Conservation (phyloP, 2,888 invertebrate species). For the Caenorhabditis wallacei region DNA sequence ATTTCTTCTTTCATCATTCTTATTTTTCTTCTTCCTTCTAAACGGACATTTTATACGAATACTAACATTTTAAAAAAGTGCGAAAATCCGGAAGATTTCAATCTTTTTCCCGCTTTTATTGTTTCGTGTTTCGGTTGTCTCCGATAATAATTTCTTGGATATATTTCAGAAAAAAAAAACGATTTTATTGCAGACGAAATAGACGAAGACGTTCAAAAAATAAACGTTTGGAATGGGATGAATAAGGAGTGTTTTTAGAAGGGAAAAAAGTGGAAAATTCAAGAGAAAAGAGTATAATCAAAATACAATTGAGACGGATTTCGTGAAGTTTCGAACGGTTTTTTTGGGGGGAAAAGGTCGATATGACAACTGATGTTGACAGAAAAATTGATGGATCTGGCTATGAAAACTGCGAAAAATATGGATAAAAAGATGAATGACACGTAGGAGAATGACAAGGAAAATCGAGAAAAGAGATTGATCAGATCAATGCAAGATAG, state of each 20-base stretch:
- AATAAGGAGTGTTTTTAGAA: slow-evolving; percentile 24
- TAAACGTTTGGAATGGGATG: slow-evolving; percentile 51
- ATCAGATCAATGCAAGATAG: slow-evolving; percentile 76
- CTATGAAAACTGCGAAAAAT: slow-evolving; percentile 37
- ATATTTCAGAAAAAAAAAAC: slow-evolving; percentile 28
- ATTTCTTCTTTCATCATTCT: slow-evolving; percentile 2
- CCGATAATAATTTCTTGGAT: slow-evolving; percentile 26
- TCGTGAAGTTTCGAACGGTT: slow-evolving; percentile 17
- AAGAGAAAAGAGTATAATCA: background rate
- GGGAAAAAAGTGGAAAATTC: background rate
- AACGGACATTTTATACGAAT: slow-evolving; percentile 30
- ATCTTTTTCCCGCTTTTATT: slow-evolving; percentile 43
- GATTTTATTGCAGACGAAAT: slow-evolving; percentile 53
- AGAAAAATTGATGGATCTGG: slow-evolving; percentile 14
- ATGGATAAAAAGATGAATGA: slow-evolving; percentile 33
- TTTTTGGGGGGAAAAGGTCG: slow-evolving; percentile 29
- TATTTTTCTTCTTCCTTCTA: background rate
- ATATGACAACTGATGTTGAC: slow-evolving; percentile 57
- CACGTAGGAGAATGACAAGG: slow-evolving; percentile 16
- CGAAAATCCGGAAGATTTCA: slow-evolving; percentile 60
- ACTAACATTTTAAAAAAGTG: slow-evolving; percentile 49
- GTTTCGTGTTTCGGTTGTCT: slow-evolving; percentile 53
- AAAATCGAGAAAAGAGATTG: background rate
- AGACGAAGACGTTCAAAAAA: slow-evolving; percentile 42
- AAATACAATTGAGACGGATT: slow-evolving; percentile 7